Base-by-base conservation (phyloP, 2,797 vertebrate genomes). In the Spinus olivaceus region DNA sequence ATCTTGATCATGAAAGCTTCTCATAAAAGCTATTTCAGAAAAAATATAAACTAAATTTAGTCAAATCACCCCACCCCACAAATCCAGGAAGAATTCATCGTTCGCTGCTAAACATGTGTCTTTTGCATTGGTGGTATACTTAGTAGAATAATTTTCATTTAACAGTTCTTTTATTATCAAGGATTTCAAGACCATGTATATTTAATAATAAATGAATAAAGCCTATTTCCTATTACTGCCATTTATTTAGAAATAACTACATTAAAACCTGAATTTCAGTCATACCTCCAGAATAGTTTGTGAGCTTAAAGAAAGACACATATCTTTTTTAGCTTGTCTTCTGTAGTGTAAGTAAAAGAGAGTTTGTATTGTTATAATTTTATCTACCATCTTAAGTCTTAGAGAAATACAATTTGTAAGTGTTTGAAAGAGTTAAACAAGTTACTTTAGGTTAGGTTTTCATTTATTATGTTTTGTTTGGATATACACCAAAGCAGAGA, bases 101-200 rank as follows among this genome's bases (percentile, higher is more conserved):
- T 7, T 84, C 0, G 0, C 8, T 59, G 12, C 74, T 63, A 39
- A 59, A 14, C 2, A 5, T 12, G 3, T 42, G 5, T 0, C 44
- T 88, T 82, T 33, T 73, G 3, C 5, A 19, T 41, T 39, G 12
- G 3, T 47, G 4, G 21, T 66, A 23, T 19, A 65, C 22, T 44
- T 59, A 47, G 12, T 23, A 22, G 16, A 49, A 60, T 0, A 33
- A 32, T 46, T 70, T 84, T 78, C 4, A 5, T 47, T 69, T 41
- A 56, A 32, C 2, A 12, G 1, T 37, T 27, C 0, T 72, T 82
- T 69, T 33, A 60, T 69, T 54, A 63, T 18, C 2, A 67, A 59
- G n/a, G 17, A 59, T 71, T 81, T 74, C 8, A 53, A 53, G 19
- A 74, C 6, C 2, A 33, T 22, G 0, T 32, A 3, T 66, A 46